phyloP scores from a whole-genome alignment of 1,140 invertebrate genomes.

The Neodiprion pinetum region DNA sequence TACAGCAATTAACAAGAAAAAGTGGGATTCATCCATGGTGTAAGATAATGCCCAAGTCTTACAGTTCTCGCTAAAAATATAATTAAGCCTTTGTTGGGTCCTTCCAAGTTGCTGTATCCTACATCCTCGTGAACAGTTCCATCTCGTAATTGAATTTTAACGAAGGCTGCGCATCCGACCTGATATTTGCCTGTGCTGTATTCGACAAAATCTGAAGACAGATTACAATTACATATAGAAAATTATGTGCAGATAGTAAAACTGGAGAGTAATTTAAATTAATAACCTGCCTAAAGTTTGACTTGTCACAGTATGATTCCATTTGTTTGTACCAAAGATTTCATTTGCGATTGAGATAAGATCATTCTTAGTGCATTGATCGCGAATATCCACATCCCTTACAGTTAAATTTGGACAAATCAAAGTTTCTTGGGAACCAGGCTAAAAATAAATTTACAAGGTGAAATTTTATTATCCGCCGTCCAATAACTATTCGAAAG shows the following conservation, averaged over 20 bases:
- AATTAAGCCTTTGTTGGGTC: conserved; percentile 37
- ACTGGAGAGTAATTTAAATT: background rate
- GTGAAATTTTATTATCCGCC: background rate
- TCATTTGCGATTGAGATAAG: conserved; percentile 42
- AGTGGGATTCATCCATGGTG: background rate
- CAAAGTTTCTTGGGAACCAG: background rate
- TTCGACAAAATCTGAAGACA: conserved; percentile 36
- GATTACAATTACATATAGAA: conserved; percentile 9
- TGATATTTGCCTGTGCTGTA: conserved; percentile 36
- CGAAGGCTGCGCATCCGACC: conserved; percentile 36
- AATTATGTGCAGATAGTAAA: conserved; percentile 18
- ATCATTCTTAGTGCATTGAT: conserved; percentile 18
- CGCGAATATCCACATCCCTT: background rate
- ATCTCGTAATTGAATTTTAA: conserved; percentile 39
- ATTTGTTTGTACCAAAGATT: conserved; percentile 39
- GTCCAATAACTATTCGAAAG: background rate
- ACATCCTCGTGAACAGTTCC: conserved; percentile 46
- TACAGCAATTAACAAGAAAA: background rate
- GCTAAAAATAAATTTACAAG: background rate
- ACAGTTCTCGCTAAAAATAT: conserved; percentile 41
- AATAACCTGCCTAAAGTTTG: conserved; percentile 40
- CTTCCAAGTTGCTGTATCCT: conserved; percentile 39
- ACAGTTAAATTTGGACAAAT: background rate
- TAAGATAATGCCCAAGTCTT: conserved; percentile 12
- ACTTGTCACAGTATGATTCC: conserved; percentile 44